Conservation (phyloP, 1,140 invertebrate species). For the Teleopsis dalmanni region DNA sequence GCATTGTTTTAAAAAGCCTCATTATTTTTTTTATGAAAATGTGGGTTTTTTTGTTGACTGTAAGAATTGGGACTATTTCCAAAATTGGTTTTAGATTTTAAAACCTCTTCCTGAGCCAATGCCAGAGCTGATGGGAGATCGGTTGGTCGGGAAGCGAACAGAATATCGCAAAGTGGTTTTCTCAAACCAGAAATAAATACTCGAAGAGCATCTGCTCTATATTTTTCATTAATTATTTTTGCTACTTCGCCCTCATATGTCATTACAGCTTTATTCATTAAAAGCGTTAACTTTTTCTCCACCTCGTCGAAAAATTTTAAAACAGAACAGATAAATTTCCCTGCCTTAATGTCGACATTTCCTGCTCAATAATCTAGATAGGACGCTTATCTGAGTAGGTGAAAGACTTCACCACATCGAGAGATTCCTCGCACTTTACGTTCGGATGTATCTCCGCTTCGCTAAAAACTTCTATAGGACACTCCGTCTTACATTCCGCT, state of each 20-base stretch:
- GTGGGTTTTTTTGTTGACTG: slow-evolving; percentile 13
- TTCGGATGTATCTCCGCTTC: slow-evolving; percentile 5
- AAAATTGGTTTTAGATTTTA: too few species aligned
- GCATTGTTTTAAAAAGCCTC: slow-evolving; percentile 7
- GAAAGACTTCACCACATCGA: slow-evolving; percentile 17
- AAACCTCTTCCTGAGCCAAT: slow-evolving; percentile 15
- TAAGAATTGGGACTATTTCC: too few species aligned
- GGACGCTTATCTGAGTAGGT: slow-evolving; percentile 16
- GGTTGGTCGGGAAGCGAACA: slow-evolving; percentile 12
- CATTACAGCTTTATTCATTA: slow-evolving; percentile 16
- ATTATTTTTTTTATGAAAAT: slow-evolving; percentile 12
- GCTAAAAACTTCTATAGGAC: slow-evolving; percentile 3
- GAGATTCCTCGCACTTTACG: slow-evolving; percentile 12
- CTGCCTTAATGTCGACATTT: slow-evolving; percentile 13
- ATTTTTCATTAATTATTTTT: slow-evolving; percentile 10
- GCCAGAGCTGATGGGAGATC: slow-evolving; percentile 15
- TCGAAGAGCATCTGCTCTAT: slow-evolving; percentile 7
- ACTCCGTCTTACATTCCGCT: too few species aligned
- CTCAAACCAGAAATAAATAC: slow-evolving; percentile 11
- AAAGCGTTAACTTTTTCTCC: slow-evolving; percentile 7
- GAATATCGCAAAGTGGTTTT: slow-evolving; percentile 8
- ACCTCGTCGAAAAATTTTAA: slow-evolving; percentile 15
- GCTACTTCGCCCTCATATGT: slow-evolving; percentile 10
- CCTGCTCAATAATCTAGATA: slow-evolving; percentile 14
- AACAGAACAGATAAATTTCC: slow-evolving; percentile 6